Evolutionary conservation across 2,888 invertebrate genomes (phyloP).

Genomic region (Mimas tiliae): DNA sequence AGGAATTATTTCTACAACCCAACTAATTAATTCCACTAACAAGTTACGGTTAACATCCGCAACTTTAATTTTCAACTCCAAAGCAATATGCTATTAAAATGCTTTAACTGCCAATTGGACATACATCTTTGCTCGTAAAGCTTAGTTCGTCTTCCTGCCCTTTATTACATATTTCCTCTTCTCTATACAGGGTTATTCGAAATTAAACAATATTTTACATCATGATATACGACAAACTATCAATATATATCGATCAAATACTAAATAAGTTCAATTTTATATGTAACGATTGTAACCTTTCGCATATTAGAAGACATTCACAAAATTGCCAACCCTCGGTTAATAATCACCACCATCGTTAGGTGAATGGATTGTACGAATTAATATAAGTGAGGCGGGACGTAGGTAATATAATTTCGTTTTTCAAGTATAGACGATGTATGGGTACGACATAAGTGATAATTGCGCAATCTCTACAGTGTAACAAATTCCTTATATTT

Average conservation of each 20-base stretch:
- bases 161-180: constrained; percentile 64
- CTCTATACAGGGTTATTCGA: constrained; percentile 43
- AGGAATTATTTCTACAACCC: constrained; percentile 64
- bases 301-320: no score
- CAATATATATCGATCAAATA: neutral
- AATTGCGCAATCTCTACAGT: no score
- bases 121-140: constrained; percentile 71
- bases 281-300: no score
- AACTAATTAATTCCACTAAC: constrained; percentile 68
- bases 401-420: no score
- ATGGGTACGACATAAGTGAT: no score
- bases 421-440: no score
- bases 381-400: no score
- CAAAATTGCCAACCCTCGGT: no score
- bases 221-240: neutral
- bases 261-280: no score
- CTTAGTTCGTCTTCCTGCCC: constrained; percentile 63
- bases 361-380: no score
- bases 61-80: constrained; percentile 66
- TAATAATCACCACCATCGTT: no score
- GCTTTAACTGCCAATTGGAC: constrained; percentile 68
- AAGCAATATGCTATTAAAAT: constrained; percentile 72
- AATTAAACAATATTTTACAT: constrained; percentile 7
- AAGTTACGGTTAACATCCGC: constrained; percentile 56
- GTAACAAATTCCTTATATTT: no score